phyloP scores from a whole-genome alignment of 2,113 vertebrate genomes.

The Apteryx owenii region DNA sequence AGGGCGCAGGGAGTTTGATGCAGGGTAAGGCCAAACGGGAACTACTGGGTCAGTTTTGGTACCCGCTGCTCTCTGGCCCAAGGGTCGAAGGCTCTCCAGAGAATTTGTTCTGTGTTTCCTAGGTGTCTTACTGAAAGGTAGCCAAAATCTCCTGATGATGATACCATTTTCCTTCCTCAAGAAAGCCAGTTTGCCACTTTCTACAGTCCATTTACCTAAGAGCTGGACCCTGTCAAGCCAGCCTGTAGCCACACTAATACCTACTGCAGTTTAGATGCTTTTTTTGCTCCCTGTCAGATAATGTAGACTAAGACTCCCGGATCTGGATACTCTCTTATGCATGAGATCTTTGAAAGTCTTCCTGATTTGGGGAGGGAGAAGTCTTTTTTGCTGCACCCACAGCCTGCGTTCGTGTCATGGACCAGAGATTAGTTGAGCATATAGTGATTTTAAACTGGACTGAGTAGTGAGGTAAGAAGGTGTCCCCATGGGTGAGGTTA shows the following conservation, averaged over 20 bases:
- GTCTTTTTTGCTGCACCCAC: not conserved
- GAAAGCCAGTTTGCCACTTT: not conserved
- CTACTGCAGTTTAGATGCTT: not conserved
- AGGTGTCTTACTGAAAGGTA: not conserved
- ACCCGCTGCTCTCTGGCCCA: not conserved
- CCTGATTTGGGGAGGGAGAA: not conserved
- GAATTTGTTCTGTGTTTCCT: not conserved
- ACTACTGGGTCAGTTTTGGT: not conserved
- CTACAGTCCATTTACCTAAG: not conserved
- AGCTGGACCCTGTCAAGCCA: not conserved
- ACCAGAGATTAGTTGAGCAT: not conserved
- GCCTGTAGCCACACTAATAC: not conserved
- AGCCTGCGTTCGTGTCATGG: not conserved
- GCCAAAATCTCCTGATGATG: fast-evolving
- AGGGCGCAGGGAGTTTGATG: not conserved
- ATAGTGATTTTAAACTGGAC: not conserved
- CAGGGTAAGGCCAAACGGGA: not conserved
- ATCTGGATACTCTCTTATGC: too few species aligned
- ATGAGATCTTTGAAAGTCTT: not conserved
- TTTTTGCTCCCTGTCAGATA: not conserved
- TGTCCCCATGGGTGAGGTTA: too few species aligned
- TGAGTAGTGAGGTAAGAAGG: too few species aligned
- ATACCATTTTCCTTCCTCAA: not conserved
- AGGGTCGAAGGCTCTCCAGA: not conserved
- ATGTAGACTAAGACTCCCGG: not conserved